phyloP scores from a whole-genome alignment of 2,113 vertebrate genomes.

The Apodemus sylvaticus region DNA sequence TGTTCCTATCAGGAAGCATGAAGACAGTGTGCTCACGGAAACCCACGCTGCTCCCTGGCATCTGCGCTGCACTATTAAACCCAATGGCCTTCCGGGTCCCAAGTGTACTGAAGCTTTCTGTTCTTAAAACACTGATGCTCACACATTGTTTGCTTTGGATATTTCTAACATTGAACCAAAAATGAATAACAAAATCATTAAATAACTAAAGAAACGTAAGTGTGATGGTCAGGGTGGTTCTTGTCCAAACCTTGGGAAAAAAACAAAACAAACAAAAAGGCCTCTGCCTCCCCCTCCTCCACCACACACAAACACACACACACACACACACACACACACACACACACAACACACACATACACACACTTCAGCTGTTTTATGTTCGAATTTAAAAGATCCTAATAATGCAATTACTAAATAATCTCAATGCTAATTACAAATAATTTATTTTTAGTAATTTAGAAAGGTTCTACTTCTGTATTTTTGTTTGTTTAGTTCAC shows the following conservation, averaged over 20 bases:
- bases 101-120: neutral
- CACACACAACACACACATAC: too few species aligned
- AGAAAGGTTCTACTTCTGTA: neutral
- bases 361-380: neutral
- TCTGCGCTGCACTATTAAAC: neutral
- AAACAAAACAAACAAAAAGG: neutral
- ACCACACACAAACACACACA: neutral
- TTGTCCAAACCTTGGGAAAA: neutral
- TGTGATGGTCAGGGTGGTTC: neutral
- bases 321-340: neutral
- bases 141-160: neutral
- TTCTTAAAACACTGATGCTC: neutral
- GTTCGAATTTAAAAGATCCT: neutral
- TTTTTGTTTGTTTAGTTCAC: neutral
- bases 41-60: neutral
- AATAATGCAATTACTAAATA: neutral
- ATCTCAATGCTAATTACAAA: neutral
- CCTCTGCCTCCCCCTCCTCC: neutral
- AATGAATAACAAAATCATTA: neutral
- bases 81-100: neutral
- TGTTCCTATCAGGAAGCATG: neutral
- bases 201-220: neutral
- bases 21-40: neutral
- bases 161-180: constrained; percentile 14
- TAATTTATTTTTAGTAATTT: constrained; percentile 6